A percentile compares a stretch with the other conserved stretches of the same genome.
phyloP scores from a whole-genome alignment of 2,888 invertebrate genomes.

The Ichneumoninae sp. region DNA sequence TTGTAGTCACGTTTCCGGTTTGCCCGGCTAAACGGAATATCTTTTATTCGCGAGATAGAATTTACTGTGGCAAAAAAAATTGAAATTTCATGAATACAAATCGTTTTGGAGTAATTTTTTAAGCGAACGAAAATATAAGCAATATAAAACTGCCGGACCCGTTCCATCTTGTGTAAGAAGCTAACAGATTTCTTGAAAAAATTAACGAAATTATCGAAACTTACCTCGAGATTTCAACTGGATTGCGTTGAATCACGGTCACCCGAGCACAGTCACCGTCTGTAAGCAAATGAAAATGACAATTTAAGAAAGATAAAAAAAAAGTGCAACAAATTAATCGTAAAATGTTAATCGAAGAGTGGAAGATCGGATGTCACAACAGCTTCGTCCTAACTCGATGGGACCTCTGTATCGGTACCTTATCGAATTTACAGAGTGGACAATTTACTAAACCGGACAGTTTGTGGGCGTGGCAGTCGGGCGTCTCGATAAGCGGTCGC shows the following conservation, averaged over 20 bases:
- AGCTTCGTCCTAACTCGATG: constrained; percentile 10
- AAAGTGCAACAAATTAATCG: background rate
- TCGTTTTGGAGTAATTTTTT: no score
- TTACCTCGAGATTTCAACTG: constrained; percentile 41
- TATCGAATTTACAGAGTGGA: constrained; percentile 51
- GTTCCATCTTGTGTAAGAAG: no score
- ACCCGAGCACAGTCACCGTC: constrained; percentile 34
- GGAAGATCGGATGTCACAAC: background rate
- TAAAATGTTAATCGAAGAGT: background rate
- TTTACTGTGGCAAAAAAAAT: background rate
- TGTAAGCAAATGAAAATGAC: constrained; percentile 42
- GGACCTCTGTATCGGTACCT: constrained; percentile 22
- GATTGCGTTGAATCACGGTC: constrained; percentile 22
- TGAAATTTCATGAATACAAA: no score
- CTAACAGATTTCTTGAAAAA: background rate
- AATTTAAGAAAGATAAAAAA: background rate
- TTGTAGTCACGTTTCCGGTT: constrained; percentile 13
- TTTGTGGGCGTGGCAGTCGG: constrained; percentile 51
- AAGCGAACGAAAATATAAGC: no score
- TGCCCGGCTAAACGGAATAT: background rate
- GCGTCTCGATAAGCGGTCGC: constrained; percentile 51
- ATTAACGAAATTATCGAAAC: background rate
- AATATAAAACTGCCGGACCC: no score
- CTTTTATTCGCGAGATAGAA: background rate
- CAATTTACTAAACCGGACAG: constrained; percentile 52